phyloP scores from a whole-genome alignment of 2,888 invertebrate genomes.

The Ashinkailepas kermadecensis region DNA sequence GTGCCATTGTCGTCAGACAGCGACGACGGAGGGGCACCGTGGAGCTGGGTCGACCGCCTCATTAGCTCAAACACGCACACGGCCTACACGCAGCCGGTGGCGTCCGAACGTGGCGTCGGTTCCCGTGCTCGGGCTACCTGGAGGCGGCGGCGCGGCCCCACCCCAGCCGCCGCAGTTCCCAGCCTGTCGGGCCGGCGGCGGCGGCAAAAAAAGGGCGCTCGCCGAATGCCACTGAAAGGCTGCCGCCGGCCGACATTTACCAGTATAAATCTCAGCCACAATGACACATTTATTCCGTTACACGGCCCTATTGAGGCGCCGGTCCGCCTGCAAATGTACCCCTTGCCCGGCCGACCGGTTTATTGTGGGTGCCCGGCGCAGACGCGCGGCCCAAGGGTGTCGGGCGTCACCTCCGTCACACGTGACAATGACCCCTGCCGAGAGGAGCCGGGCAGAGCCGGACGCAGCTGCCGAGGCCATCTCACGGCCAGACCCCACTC shows the following conservation, averaged over 20 bases:
- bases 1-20: no score
- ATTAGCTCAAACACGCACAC: no score
- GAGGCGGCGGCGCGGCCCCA: no score
- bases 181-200: no score
- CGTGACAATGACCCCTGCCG: background rate
- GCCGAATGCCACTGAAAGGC: background rate
- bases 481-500: background rate
- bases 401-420: background rate
- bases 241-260: slow-evolving; percentile 7
- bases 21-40: no score
- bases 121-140: no score
- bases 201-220: no score
- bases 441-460: background rate
- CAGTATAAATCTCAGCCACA: slow-evolving; percentile 9
- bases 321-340: background rate
- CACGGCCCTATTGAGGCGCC: background rate
- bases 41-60: no score
- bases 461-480: background rate
- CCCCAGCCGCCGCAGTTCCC: no score
- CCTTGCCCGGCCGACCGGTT: background rate
- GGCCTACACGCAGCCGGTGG: no score
- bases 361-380: background rate
- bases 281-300: slow-evolving; percentile 15
- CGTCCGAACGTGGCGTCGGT: no score
- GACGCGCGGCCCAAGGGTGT: background rate